Percentiles rank a stretch among this genome's conserved stretches.
These are phyloP conservation scores for Ametastegia equiseti DNA, from an alignment of 2,888 invertebrate genomes.

Conservation along the genomic window DNA sequence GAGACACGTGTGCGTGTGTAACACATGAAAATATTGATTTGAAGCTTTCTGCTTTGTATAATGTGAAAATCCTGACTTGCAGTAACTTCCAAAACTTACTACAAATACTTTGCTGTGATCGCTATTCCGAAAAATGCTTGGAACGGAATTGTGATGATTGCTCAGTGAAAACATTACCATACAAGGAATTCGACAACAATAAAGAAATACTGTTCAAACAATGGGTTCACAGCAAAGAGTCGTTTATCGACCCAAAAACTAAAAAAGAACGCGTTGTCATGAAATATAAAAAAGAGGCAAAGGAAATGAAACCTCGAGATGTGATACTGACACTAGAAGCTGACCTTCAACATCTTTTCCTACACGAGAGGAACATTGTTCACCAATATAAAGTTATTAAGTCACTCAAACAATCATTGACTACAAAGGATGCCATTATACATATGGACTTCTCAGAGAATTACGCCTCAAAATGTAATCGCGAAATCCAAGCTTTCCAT, in stretches of 20 bases:
- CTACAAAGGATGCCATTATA: conserved; percentile 45
- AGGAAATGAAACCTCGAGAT: not conserved
- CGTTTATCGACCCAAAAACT: not conserved
- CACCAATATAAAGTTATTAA: conserved; percentile 51
- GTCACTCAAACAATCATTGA: conserved; percentile 47
- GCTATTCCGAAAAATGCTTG: not conserved
- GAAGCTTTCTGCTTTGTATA: conserved; percentile 39
- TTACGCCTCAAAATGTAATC: conserved; percentile 64
- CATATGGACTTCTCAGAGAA: conserved; percentile 54
- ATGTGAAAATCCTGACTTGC: not conserved
- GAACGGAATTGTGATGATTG: not conserved
- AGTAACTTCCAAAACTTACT: not conserved
- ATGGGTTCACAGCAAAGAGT: not conserved
- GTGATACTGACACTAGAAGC: conserved; percentile 20
- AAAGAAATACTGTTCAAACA: not conserved
- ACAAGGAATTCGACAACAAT: not conserved
- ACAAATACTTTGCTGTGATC: not conserved
- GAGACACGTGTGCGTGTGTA: conserved; percentile 58
- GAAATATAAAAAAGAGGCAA: not conserved
- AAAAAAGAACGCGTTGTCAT: not conserved
- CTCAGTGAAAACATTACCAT: not conserved
- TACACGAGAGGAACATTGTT: conserved; percentile 48
- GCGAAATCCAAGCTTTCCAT: conserved; percentile 70
- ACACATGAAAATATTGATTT: conserved; percentile 49
- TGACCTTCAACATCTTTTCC: conserved; percentile 40